Conservation (phyloP, 2,888 invertebrate genomes). For the Noctua fimbriata region DNA sequence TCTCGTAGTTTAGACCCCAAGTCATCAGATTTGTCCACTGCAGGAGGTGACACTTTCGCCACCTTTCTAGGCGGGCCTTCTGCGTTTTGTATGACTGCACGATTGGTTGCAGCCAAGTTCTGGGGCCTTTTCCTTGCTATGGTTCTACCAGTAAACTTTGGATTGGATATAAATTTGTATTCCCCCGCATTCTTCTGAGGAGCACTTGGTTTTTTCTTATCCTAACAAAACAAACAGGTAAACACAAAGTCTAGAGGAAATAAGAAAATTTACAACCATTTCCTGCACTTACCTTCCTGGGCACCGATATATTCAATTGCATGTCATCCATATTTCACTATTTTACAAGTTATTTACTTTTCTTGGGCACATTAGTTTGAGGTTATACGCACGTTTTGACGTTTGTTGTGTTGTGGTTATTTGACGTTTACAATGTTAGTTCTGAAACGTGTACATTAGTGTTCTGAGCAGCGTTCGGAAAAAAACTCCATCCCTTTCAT, state of each 20-base stretch:
- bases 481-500: background rate
- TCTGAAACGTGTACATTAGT: conserved; percentile 39
- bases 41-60: conserved; percentile 68
- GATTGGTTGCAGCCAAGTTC: conserved; percentile 69
- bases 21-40: conserved; percentile 71
- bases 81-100: conserved; percentile 68
- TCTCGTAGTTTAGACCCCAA: conserved; percentile 80
- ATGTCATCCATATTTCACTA: conserved; percentile 85
- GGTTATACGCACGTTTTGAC: conserved; percentile 75
- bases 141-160: conserved; percentile 84
- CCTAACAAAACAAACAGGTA: conserved; percentile 67
- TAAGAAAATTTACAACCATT: background rate
- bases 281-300: conserved; percentile 78
- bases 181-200: conserved; percentile 76
- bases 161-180: conserved; percentile 85
- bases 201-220: conserved; percentile 73
- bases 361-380: conserved; percentile 62
- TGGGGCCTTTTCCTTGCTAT: conserved; percentile 86
- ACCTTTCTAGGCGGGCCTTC: conserved; percentile 80
- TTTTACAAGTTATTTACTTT: conserved; percentile 51
- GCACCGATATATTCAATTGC: conserved; percentile 86
- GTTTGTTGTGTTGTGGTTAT: conserved; percentile 67
- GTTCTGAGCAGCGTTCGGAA: conserved; percentile 7
- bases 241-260: background rate
- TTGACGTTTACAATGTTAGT: conserved; percentile 56